A percentile compares a stretch with the other conserved stretches of the same genome.
Evolutionary conservation across 2,888 invertebrate genomes (phyloP).

Genomic region (Laspeyria flexula): DNA sequence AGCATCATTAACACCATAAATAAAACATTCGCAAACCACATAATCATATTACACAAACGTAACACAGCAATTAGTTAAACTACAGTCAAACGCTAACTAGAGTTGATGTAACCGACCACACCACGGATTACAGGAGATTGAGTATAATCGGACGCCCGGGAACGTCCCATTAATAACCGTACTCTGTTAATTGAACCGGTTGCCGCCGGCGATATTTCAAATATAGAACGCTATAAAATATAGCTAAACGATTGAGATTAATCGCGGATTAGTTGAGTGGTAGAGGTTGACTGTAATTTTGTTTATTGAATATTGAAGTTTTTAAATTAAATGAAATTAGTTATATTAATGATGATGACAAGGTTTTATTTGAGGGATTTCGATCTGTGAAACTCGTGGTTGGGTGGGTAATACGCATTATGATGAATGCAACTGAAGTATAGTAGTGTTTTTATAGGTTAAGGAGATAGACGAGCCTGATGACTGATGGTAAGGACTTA

Average conservation of each 20-base stretch:
- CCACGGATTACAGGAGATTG: constrained; percentile 81
- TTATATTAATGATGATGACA: too few relatives aligned
- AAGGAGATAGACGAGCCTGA: too few relatives aligned
- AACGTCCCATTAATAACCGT: constrained; percentile 80
- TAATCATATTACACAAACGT: neutral
- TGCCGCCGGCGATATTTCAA: constrained; percentile 75
- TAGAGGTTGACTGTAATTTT: constrained; percentile 20
- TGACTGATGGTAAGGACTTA: too few relatives aligned
- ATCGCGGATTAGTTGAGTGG: constrained; percentile 40
- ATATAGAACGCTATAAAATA: constrained; percentile 64
- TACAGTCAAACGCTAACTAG: constrained; percentile 21
- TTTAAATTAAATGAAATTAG: neutral
- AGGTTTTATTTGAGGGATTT: too few relatives aligned
- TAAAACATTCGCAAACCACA: too few relatives aligned
- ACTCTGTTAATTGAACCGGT: constrained; percentile 80
- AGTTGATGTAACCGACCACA: constrained; percentile 46
- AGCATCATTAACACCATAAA: too few relatives aligned
- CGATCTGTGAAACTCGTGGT: too few relatives aligned
- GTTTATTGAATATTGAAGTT: constrained; percentile 17
- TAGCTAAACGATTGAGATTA: constrained; percentile 47
- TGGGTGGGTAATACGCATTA: too few relatives aligned
- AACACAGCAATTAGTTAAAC: constrained; percentile 1
- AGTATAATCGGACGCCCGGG: constrained; percentile 78
- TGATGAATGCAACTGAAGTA: too few relatives aligned
- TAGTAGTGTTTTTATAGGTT: too few relatives aligned